Evolutionary conservation across 2,113 vertebrate species (phyloP), one percentile per base, ranked within the genome.

Genomic region (Oenanthe oenanthe): DNA sequence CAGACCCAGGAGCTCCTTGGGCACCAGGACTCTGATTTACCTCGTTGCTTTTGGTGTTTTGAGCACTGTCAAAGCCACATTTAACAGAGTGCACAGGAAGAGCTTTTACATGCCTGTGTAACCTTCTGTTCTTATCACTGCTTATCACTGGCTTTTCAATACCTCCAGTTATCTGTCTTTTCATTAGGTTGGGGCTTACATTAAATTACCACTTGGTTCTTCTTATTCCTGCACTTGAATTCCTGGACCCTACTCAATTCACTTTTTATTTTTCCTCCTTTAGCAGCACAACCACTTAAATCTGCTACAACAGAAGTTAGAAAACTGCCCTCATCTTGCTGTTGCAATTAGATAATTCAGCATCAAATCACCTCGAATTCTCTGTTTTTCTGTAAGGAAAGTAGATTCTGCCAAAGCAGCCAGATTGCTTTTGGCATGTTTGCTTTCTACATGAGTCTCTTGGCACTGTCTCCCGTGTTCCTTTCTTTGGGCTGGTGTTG

Each of bases 1-100:
- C 22, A 43, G 20, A 48, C 17, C 65, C 36, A 48, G 36, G n/a
- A 56, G 71, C 38, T 72, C 53, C 38, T 61, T 63, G 34, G 32
- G 48, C 43, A 29, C 32, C 45, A 19, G 57, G 29, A 12, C 13
- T 84, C n/a, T 48, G 42, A 36, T 95, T 68, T 61, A 25, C 32
- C 36, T n/a, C 17, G 3, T 3, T 80, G 45, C 70, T 57, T 40
- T 28, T 0, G 0, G 32, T 63, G 47, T 1, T 38, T 54, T 62
- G 43, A n/a, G 65, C 19, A 6, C 34, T 0, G 5, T 79, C 51
- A 62, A 94, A 29, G 29, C 29, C 47, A 20, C 26, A 14, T 42
- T 51, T 48, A 50, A 7, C 40, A 47, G 82, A 60, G 17, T 21
- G 9, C 25, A 45, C 7, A 29, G 66, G 40, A 56, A 56, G 40